phyloP scores from a whole-genome alignment of 2,113 vertebrate species.

The Ptychochromis oligacanthus region DNA sequence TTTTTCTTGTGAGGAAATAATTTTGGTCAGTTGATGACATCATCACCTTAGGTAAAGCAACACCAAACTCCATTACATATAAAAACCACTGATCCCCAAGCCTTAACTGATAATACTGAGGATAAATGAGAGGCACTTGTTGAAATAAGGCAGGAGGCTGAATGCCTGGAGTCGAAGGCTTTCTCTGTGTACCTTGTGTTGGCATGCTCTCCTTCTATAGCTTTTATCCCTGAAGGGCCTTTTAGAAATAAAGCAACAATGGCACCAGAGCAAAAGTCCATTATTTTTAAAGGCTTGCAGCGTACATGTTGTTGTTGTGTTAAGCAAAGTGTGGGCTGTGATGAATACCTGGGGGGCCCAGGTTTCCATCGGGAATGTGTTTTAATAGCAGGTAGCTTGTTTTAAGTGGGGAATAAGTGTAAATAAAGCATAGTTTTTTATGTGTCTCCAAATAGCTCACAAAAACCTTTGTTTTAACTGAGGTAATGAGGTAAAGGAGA shows the following conservation, averaged over 20 bases:
- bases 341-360: too few species aligned
- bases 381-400: too few species aligned
- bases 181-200: background rate
- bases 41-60: slow-evolving; percentile 34
- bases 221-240: background rate
- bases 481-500: too few species aligned
- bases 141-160: slow-evolving; percentile 15
- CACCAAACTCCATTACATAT: slow-evolving; percentile 22
- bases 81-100: slow-evolving; percentile 30
- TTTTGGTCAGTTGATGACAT: slow-evolving; percentile 42
- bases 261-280: too few species aligned
- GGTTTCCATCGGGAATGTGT: too few species aligned
- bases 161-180: slow-evolving; percentile 1
- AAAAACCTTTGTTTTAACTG: too few species aligned
- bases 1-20: slow-evolving; percentile 8
- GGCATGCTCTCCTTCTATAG: background rate
- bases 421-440: too few species aligned
- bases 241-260: background rate
- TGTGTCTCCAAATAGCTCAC: too few species aligned
- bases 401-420: too few species aligned
- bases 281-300: too few species aligned
- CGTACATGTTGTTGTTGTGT: too few species aligned
- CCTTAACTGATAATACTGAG: slow-evolving; percentile 35
- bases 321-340: too few species aligned
- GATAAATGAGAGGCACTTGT: slow-evolving; percentile 44